Conservation (phyloP, 1,140 invertebrate genomes). For the Campoletis sonorensis region DNA sequence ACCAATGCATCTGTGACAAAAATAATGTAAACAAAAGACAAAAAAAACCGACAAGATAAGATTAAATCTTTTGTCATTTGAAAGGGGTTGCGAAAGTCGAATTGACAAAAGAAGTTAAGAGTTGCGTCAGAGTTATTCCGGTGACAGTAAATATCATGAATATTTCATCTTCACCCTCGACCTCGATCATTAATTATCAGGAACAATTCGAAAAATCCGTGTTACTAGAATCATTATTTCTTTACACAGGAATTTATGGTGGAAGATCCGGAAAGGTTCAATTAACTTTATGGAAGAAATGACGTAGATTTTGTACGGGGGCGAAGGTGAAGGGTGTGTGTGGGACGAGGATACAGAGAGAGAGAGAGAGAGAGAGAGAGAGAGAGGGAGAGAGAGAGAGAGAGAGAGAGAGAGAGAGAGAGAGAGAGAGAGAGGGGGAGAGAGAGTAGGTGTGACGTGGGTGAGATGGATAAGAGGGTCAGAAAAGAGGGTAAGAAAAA, state of each 20-base stretch:
- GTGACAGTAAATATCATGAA: no score
- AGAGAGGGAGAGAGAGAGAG: no score
- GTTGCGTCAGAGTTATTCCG: no score
- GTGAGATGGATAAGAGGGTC: slow-evolving; percentile 23
- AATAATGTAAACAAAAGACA: no score
- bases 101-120: no score
- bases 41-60: no score
- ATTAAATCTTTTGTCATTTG: no score
- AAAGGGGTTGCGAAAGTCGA: no score
- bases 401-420: no score
- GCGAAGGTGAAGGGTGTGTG: background rate
- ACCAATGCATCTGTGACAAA: no score
- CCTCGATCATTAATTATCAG: background rate
- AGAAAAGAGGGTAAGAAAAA: slow-evolving; percentile 2
- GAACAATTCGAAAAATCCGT: background rate
- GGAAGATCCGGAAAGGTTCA: background rate
- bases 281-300: slow-evolving; percentile 22
- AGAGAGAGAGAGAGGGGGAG: background rate
- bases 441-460: background rate
- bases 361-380: no score
- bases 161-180: background rate
- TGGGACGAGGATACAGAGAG: no score
- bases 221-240: background rate
- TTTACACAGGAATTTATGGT: background rate
- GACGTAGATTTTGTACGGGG: slow-evolving; percentile 1